These are phyloP conservation scores for Scaptomyza caliginosa DNA, from an alignment of 2,888 invertebrate species.

Conservation along the genomic window DNA sequence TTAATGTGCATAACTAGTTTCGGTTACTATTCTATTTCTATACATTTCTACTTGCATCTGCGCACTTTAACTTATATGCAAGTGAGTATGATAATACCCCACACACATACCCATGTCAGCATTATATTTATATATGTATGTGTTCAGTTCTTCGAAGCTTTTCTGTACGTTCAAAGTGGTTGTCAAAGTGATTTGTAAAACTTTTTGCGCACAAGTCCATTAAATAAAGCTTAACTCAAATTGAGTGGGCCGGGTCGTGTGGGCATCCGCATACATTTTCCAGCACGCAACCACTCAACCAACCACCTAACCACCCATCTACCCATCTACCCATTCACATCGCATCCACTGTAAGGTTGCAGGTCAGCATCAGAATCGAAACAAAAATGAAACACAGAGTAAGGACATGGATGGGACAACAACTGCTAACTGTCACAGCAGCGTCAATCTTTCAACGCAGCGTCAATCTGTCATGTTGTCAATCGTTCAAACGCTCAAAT, in stretches of 20 bases:
- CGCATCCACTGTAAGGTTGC: not conserved
- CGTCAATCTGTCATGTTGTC: slow-evolving; percentile 28
- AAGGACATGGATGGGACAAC: slow-evolving; percentile 1
- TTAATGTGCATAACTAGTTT: not conserved
- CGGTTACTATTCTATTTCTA: not conserved
- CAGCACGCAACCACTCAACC: not conserved
- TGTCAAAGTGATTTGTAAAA: slow-evolving; percentile 34
- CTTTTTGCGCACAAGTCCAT: slow-evolving; percentile 52
- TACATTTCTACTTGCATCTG: not conserved
- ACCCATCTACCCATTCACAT: not conserved
- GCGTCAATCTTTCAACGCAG: slow-evolving; percentile 34
- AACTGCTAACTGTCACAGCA: slow-evolving; percentile 27
- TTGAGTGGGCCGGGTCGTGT: slow-evolving; percentile 21
- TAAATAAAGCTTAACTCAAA: slow-evolving; percentile 59
- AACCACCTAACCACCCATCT: not conserved
- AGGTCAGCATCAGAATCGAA: slow-evolving; percentile 4
- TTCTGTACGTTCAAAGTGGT: slow-evolving; percentile 1
- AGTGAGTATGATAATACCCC: not conserved
- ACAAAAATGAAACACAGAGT: not conserved
- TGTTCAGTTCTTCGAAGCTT: not conserved
- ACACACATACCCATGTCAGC: not conserved
- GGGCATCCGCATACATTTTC: not conserved
- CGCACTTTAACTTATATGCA: not conserved
- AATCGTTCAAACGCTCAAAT: slow-evolving; percentile 26
- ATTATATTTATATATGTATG: not conserved